Base-by-base conservation (phyloP, 92 coral and sea anemone species). In the Epizoanthus scotinus region DNA sequence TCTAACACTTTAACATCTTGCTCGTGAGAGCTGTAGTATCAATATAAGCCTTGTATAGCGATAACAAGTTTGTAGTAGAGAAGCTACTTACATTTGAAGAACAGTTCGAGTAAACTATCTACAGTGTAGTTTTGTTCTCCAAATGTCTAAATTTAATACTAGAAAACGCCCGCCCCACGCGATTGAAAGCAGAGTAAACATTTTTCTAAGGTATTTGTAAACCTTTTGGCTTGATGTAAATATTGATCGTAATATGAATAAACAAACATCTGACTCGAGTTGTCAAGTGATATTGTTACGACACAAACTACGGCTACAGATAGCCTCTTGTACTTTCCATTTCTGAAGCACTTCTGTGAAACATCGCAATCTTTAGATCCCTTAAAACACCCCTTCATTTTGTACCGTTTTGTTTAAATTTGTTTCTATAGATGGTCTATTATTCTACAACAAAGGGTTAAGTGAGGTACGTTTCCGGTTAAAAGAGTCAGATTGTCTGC, bases 221-320 rank as follows among this genome's bases (percentile, higher is more conserved):
- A 66, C 83, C 42, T 84, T 88, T 79, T 84, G 68, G 47, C 82
- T 84, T 79, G 91, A 79, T 79, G 85, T 84, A 88, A 88, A 88
- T 84, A 88, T 88, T 88, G 88, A 88, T 84, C 28, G 50, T 62
- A 68, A 56, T 53, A 50, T 67, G 86, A 31, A 88, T 79, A 88
- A 88, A 88, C 85, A 88, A 71, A 88, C 79, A 78, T 73, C 28
- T 59, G 81, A 73, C 81, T 59, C 15, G n/a, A 75, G 19, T 42
- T 44, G 69, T 59, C 81, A 68, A 36, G 21, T 68, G 73, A 6
- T 69, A 21, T 25, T 69, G 12, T 22, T 5, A 55, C 8, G 54
- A 60, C 58, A 5, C 27, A 74, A 75, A 59, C 55, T 59, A 64
- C 14, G 15, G 21, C 5, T 34, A 34, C 40, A 58, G 34, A 0